A percentile compares a stretch with the other conserved stretches of the same genome.
phyloP scores from a whole-genome alignment of 2,888 invertebrate genomes.

The Drosophila nigritarsus region DNA sequence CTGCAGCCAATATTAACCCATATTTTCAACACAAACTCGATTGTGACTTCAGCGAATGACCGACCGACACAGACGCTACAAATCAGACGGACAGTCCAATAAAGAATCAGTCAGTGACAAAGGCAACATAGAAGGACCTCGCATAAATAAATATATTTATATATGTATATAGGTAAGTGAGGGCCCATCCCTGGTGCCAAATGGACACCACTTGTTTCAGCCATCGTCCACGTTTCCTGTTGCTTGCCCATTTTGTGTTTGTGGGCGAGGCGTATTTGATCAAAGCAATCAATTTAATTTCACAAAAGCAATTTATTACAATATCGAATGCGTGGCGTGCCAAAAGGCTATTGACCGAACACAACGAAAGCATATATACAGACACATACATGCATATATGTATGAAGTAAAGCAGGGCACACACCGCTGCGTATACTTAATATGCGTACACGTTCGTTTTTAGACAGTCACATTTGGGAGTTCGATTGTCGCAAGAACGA shows the following conservation, averaged over 20 bases:
- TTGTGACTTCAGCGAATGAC: not conserved
- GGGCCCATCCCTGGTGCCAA: slow-evolving; percentile 14
- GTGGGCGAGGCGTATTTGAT: slow-evolving; percentile 58
- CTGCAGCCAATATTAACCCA: not conserved
- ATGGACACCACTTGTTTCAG: slow-evolving; percentile 5
- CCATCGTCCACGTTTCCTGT: slow-evolving; percentile 23
- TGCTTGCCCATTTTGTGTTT: slow-evolving; percentile 28
- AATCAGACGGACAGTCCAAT: slow-evolving; percentile 59
- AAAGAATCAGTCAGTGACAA: slow-evolving; percentile 66
- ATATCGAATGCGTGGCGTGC: slow-evolving; percentile 50
- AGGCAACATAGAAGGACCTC: slow-evolving; percentile 26
- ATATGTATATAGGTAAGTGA: slow-evolving; percentile 13
- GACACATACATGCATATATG: not conserved
- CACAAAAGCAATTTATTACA: slow-evolving; percentile 75
- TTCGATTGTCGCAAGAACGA: not conserved
- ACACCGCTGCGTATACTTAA: slow-evolving; percentile 47
- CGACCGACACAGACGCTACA: slow-evolving; percentile 37
- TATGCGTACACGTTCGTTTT: slow-evolving; percentile 17
- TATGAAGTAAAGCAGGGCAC: not conserved
- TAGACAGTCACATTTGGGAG: not conserved
- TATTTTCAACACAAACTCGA: slow-evolving; percentile 20
- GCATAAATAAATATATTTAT: slow-evolving; percentile 52
- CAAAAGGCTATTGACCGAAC: slow-evolving; percentile 61
- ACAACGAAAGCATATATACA: slow-evolving; percentile 5
- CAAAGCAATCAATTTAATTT: slow-evolving; percentile 80